Evolutionary conservation across 53 echinoderm and acorn worm species (phyloP), one percentile per base, ranked within the genome.

Genomic region (Apostichopus leukothele): DNA sequence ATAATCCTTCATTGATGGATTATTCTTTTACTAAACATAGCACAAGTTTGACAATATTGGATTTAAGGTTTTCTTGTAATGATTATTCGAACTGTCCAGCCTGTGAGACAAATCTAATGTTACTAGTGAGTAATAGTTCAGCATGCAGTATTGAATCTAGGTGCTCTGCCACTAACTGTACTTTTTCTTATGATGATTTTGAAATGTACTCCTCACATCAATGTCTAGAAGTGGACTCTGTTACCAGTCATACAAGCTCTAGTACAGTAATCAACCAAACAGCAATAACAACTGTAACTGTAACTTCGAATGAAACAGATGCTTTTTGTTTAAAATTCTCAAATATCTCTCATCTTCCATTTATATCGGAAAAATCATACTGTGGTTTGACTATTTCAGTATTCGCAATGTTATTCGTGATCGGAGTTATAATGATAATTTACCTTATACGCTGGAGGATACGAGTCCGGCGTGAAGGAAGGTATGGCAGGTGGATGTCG

Each of bases 401-500:
- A 0, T 6, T 71, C 13, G 71, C 71, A 71, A 71, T 71, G 71
- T 16, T 19, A 71, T 71, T 71, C 18, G 20, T 71, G 13, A 18
- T 71, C 5, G 18, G n/a, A 71, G 71, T 71, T 18, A n/a, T 68
- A 19, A 16, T 71, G 18, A 71, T 71, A 14, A 19, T 71, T 5
- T 71, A 71, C 18, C 0, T 59, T 81, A 9, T 81, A 14, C 54
- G 21, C 39, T 53, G 81, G 81, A 81, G 55, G 19, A 81, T 81
- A 7, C n/a, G 21, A 54, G 81, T 81, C 54, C 53, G 59, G 22
- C 81, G 81, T 14, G 50, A 81, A 81, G 81, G 81, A 22, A 81
- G 81, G 53, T 81, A 81, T 81, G 59, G 12, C 10, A 81, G 81
- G 55, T 81, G 81, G 81, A 21, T 81, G 5, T 81, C 81, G 6